These are phyloP conservation scores for Drosophila pectinifera DNA, from an alignment of 1,140 invertebrate genomes.

Conservation along the genomic window DNA sequence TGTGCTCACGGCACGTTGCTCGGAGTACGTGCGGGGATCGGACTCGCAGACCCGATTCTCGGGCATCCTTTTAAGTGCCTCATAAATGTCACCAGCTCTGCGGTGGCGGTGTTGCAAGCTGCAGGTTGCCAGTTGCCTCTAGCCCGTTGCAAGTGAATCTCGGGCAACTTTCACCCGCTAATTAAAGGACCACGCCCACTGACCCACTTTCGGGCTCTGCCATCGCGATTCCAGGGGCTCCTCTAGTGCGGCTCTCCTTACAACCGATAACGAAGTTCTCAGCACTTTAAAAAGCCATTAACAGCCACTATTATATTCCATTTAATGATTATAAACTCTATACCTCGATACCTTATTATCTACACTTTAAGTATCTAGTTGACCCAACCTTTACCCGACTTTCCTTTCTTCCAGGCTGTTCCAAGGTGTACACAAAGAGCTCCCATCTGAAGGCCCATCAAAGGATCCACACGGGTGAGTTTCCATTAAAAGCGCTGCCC, in stretches of 20 bases:
- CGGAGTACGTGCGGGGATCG: constrained; percentile 55
- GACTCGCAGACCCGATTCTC: constrained; percentile 8
- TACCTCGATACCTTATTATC: too few species aligned
- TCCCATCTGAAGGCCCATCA: constrained; percentile 99
- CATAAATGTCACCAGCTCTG: constrained; percentile 72
- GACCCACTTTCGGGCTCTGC: constrained; percentile 44
- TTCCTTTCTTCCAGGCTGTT: constrained; percentile 92
- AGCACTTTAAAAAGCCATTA: constrained; percentile 2
- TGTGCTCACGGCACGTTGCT: constrained; percentile 61
- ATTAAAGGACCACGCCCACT: constrained; percentile 74
- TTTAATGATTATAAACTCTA: not conserved
- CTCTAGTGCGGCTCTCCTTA: constrained; percentile 1
- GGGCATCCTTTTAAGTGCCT: constrained; percentile 78
- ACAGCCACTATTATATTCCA: not conserved
- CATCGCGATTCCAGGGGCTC: constrained; percentile 4
- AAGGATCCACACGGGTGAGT: constrained; percentile 98
- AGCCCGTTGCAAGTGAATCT: constrained; percentile 54
- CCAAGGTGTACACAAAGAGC: constrained; percentile 99
- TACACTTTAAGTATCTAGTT: not conserved
- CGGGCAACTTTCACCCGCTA: constrained; percentile 74
- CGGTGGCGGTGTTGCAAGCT: constrained; percentile 13
- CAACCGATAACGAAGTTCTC: not conserved
- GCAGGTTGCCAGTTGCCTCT: constrained; percentile 9
- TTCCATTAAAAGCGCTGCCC: constrained; percentile 21
- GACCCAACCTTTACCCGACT: constrained; percentile 31